A percentile compares a stretch with the other conserved stretches of the same genome.
phyloP scores from a whole-genome alignment of 2,888 invertebrate genomes.

The Eristalinus aeneus region DNA sequence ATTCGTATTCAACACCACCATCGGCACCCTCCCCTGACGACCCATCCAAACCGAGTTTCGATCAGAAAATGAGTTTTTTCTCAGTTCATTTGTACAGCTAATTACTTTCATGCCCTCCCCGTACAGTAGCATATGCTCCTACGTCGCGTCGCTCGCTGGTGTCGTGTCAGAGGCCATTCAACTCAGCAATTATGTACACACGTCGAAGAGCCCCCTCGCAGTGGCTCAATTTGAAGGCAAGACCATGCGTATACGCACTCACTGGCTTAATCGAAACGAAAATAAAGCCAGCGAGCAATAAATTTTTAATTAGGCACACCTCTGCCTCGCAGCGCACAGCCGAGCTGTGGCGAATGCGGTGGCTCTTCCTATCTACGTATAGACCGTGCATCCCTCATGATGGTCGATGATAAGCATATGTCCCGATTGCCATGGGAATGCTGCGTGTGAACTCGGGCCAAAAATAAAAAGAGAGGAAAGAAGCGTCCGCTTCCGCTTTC shows the following conservation, averaged over 20 bases:
- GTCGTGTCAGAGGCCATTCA: slow-evolving; percentile 47
- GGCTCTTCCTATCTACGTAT: slow-evolving; percentile 9
- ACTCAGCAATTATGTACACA: slow-evolving; percentile 8
- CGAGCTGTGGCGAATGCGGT: neutral
- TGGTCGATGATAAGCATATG: slow-evolving; percentile 56
- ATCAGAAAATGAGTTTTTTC: neutral
- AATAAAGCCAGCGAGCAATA: slow-evolving; percentile 45
- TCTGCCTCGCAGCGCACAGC: slow-evolving; percentile 42
- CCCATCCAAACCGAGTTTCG: neutral
- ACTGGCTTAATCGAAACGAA: slow-evolving; percentile 36
- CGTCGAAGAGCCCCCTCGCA: neutral
- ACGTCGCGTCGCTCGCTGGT: neutral
- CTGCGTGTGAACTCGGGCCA: neutral
- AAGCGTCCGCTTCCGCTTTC: no score
- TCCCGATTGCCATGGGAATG: slow-evolving; percentile 61
- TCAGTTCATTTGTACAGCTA: neutral
- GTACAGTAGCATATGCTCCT: slow-evolving; percentile 9
- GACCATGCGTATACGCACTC: neutral
- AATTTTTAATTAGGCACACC: slow-evolving; percentile 67
- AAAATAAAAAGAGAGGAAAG: no score
- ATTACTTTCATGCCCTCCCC: neutral
- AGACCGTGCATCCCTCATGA: slow-evolving; percentile 34
- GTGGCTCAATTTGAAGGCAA: slow-evolving; percentile 17
- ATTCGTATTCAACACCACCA: neutral
- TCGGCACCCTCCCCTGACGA: neutral